Evolutionary conservation across 2,113 vertebrate species (phyloP), one percentile per base, ranked within the genome.

Genomic region (Sula dactylatra): DNA sequence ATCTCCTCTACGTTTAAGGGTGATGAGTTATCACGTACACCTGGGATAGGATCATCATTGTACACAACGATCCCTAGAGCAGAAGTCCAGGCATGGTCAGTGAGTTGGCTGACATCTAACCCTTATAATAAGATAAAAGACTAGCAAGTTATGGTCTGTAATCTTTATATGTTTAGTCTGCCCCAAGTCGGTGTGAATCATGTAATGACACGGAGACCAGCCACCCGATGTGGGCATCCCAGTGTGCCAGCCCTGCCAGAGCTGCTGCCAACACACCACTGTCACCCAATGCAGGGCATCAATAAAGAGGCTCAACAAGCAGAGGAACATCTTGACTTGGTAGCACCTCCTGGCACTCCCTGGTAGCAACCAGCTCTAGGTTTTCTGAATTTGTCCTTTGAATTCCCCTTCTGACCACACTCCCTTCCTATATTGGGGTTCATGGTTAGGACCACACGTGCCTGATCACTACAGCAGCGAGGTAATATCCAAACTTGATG

Each of bases 171-270:
- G 38, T 27, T 76, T 29, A 55, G 40, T 49, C 59, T 79, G 66
- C 71, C 42, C 19, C 20, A n/a, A 42, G 19, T 29, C 1, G 1
- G 16, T 10, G 54, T 73, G 54, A 95, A 67, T 47, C 77, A 72
- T 1, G 1, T 67, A 40, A 79, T 13, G 71, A 69, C 76, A 76
- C 32, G 40, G 62, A 65, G 50, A 66, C 5, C 0, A 1, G 13
- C 13, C 2, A 3, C 36, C 29, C 2, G 0, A 47, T 9, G 3
- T 5, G 13, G 52, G 49, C 36, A 72, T n/a, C 47, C n/a, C 38
- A 13, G 17, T 0, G 1, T 47, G 36, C 5, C 1, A 0, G 52
- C 38, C 34, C 10, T 40, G 31, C 64, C 1, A 1, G 21, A 7
- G 42, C 31, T 54, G 40, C 67, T 34, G 54, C 70, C 29, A 22